Conservation (phyloP, 2,888 invertebrate genomes). For the Ormyrus thymus region DNA sequence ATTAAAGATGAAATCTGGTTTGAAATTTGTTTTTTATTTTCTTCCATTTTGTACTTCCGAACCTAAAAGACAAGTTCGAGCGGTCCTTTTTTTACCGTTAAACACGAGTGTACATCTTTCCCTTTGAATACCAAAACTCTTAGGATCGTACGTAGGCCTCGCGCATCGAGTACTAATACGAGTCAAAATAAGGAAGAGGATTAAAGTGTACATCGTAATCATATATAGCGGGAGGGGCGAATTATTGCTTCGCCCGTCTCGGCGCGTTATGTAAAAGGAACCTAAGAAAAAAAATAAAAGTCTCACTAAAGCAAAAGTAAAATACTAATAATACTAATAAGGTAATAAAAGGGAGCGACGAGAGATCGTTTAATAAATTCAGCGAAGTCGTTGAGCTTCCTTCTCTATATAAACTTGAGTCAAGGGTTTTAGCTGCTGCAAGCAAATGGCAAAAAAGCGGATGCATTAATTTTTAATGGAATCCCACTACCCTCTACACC, state of each 20-base stretch:
- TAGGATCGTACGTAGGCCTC: constrained; percentile 38
- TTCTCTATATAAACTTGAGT: constrained; percentile 70
- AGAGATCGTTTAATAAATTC: constrained; percentile 29
- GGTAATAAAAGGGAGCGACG: constrained; percentile 21
- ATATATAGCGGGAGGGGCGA: constrained; percentile 10
- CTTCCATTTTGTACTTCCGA: constrained; percentile 30
- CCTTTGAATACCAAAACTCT: constrained; percentile 67
- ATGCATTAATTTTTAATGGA: constrained; percentile 49
- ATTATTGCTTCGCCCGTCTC: constrained; percentile 3
- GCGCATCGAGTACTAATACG: constrained; percentile 47
- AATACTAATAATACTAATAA: constrained; percentile 30
- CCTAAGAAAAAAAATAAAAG: background rate
- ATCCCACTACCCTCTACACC: constrained; percentile 34
- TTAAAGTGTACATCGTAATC: constrained; percentile 30
- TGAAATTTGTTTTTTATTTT: background rate
- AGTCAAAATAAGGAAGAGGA: constrained; percentile 42
- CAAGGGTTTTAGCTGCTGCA: constrained; percentile 73
- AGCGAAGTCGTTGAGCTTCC: constrained; percentile 66
- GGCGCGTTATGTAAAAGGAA: constrained; percentile 17
- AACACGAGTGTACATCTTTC: constrained; percentile 60
- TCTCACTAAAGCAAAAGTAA: constrained; percentile 12
- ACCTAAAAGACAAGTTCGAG: constrained; percentile 18
- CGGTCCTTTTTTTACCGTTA: constrained; percentile 19
- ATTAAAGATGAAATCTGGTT: constrained; percentile 39
- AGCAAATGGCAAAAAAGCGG: constrained; percentile 56